A percentile compares a stretch with the other conserved stretches of the same genome.
These are phyloP conservation scores for Ericerus pela DNA, from an alignment of 1,140 invertebrate genomes.

Conservation along the genomic window DNA sequence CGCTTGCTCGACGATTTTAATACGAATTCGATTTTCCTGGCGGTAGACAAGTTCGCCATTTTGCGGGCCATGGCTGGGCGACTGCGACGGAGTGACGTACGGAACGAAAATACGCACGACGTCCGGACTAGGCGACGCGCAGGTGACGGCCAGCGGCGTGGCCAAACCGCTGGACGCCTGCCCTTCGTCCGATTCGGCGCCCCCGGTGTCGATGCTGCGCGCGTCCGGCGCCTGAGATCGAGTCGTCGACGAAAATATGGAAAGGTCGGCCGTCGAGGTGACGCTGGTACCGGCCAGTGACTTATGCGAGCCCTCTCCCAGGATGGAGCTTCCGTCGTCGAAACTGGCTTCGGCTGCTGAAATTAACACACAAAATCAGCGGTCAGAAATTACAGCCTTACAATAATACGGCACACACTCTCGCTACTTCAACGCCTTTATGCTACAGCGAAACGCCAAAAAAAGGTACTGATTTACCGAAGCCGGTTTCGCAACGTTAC, in stretches of 20 bases:
- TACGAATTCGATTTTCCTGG: background rate
- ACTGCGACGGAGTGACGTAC: conserved; percentile 36
- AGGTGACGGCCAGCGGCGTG: conserved; percentile 42
- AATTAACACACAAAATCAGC: conserved; percentile 16
- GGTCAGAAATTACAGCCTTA: too few relatives aligned
- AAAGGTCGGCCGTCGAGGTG: conserved; percentile 64
- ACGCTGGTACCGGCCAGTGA: conserved; percentile 68
- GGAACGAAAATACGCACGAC: conserved; percentile 60
- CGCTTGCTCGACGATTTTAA: background rate
- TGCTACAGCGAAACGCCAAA: too few relatives aligned
- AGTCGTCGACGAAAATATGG: conserved; percentile 56
- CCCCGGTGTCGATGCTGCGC: conserved; percentile 47
- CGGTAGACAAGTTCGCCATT: background rate
- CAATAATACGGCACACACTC: too few relatives aligned
- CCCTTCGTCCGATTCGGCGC: conserved; percentile 35
- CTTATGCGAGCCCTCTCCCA: conserved; percentile 47
- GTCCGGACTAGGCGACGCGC: conserved; percentile 46
- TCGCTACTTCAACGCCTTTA: too few relatives aligned
- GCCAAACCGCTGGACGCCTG: conserved; percentile 35
- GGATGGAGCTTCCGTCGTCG: conserved; percentile 46
- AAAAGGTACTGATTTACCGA: too few relatives aligned
- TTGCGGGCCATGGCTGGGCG: background rate
- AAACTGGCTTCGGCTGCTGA: conserved; percentile 42
- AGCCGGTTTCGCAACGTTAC: too few relatives aligned
- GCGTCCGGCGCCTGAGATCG: conserved; percentile 55